Evolutionary conservation across 2,888 invertebrate genomes (phyloP), one percentile per base, ranked within the genome.

Genomic region (Graphium colonna): DNA sequence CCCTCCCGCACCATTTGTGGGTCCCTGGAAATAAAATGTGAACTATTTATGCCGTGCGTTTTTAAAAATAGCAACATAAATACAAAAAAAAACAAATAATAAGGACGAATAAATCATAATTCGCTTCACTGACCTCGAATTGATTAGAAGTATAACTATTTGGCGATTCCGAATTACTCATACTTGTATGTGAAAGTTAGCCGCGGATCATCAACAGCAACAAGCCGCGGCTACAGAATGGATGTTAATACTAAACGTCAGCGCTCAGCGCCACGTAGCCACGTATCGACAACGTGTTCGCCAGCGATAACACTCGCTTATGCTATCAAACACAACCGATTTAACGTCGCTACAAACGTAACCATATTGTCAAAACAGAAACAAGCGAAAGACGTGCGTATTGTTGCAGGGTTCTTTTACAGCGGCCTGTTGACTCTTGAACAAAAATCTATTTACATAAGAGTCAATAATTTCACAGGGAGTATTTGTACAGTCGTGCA

Each of bases 1-100:
- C 64, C 91, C 92, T 58, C 92, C 92, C 60, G 92, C 91, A 73
- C 95, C 93, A 88, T 94, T 94, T 52, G 92, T 91, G 64, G 93
- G 93, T 68, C 92, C 91, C 94, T 94, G 86, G 26, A 91, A 85
- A 51, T 47, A 4, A 36, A 36, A 12, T 9, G n/a, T 3, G 12
- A 36, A 12, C 12, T 33, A 21, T 21, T 21, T 21, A 21, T 21
- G 5, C 21, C 21, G 5, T 21, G 5, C 5, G 21, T 21, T 21
- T 21, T 5, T 3, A 3, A 21, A 21, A 21, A 5, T 21, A 21
- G 21, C 21, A 21, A 3, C 3, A 21, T 21, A 63, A 62, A 58
- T 52, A 55, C 58, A 53, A 61, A 36, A 18, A 36, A 5, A 16
- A 13, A 45, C 8, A 36, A 46, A 36, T 13, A 13, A n/a, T n/a